A percentile compares a stretch with the other conserved stretches of the same genome.
phyloP scores from a whole-genome alignment of 2,797 vertebrate species.

The Propithecus perrieri region DNA sequence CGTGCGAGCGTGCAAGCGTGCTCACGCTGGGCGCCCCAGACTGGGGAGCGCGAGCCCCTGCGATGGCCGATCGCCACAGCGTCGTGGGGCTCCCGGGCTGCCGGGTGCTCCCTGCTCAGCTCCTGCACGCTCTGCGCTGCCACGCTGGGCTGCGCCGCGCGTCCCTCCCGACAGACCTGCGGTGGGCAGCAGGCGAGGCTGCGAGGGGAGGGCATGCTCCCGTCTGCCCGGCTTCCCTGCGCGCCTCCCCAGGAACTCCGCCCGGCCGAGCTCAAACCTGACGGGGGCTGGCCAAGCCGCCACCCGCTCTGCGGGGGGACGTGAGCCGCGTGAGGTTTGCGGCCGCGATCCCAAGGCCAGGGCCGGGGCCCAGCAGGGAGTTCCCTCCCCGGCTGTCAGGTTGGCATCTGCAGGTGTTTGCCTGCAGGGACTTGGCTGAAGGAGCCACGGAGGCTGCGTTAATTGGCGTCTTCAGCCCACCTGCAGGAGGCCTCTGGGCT shows the following conservation, averaged over 20 bases:
- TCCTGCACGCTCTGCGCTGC: fast-evolving
- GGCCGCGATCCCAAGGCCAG: fast-evolving
- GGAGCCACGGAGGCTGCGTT: background rate
- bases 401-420: conserved; percentile 48
- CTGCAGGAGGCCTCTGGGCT: background rate
- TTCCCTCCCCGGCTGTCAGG: background rate
- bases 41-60: background rate
- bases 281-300: fast-evolving
- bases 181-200: fast-evolving
- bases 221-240: background rate
- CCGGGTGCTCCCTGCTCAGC: background rate
- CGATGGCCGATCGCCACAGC: fast-evolving
- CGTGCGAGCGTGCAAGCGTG: background rate
- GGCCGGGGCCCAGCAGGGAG: background rate
- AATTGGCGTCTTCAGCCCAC: background rate
- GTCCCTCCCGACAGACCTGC: no score
- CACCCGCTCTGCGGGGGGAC: background rate
- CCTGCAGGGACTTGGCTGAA: background rate
- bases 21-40: background rate
- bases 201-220: fast-evolving
- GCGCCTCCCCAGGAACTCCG: background rate
- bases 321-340: background rate
- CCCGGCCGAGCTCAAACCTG: fast-evolving
- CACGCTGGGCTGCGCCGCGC: background rate
- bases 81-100: background rate